Percentiles rank a stretch among this genome's conserved stretches.
Evolutionary conservation across 2,797 vertebrate species (phyloP).

Genomic region (Melanotaenia trifasciata): DNA sequence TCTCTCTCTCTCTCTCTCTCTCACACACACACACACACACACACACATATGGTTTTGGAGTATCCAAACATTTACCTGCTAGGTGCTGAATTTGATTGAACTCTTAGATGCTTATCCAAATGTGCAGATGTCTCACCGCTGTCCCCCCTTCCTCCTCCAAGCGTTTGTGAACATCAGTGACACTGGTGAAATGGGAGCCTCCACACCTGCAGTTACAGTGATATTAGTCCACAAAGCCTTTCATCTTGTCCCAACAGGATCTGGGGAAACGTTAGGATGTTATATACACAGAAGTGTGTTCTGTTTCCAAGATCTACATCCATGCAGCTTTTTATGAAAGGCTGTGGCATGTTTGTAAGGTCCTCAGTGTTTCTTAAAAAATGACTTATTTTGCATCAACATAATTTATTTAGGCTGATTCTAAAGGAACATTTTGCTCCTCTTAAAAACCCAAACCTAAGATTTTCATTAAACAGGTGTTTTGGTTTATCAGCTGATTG

Average conservation of each 20-base stretch:
- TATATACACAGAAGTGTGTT: slow-evolving; percentile 38
- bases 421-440: background rate
- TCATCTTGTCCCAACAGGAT: slow-evolving; percentile 75
- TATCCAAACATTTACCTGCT: slow-evolving; percentile 74
- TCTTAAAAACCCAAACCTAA: too few relatives aligned
- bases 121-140: slow-evolving; percentile 77
- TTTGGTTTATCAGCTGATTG: too few relatives aligned
- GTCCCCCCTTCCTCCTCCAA: slow-evolving; percentile 28
- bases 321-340: slow-evolving; percentile 2
- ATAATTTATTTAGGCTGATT: background rate
- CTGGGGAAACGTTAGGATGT: slow-evolving; percentile 47
- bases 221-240: slow-evolving; percentile 65
- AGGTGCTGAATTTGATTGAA: slow-evolving; percentile 80
- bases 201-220: slow-evolving; percentile 70
- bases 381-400: background rate
- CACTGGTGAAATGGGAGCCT: slow-evolving; percentile 71
- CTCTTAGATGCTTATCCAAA: slow-evolving; percentile 80
- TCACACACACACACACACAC: slow-evolving; percentile 20
- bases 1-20: too few relatives aligned
- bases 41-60: slow-evolving; percentile 31
- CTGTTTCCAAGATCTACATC: slow-evolving; percentile 33
- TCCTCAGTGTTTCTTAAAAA: background rate
- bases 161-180: slow-evolving; percentile 66
- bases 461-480: too few relatives aligned
- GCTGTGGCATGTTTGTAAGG: slow-evolving; percentile 8